These are phyloP conservation scores for Synanthedon tipuliformis DNA, from an alignment of 2,888 invertebrate genomes.

Conservation along the genomic window DNA sequence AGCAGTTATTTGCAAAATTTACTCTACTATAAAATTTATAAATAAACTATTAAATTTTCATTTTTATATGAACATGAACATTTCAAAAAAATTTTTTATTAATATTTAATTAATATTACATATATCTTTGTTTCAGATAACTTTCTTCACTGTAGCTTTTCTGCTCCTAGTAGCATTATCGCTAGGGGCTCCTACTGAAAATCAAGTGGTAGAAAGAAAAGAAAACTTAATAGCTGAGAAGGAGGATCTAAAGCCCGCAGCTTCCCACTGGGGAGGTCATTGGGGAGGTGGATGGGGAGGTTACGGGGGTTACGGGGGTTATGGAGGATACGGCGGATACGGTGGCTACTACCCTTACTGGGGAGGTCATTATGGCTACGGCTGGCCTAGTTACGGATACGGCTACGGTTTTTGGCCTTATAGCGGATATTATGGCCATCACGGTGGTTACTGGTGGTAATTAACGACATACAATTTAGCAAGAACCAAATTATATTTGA, in stretches of 20 bases:
- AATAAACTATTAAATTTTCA: too few relatives aligned
- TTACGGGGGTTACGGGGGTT: slow-evolving; percentile 19
- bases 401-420: slow-evolving; percentile 14
- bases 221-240: slow-evolving; percentile 34
- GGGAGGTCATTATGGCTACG: slow-evolving; percentile 4
- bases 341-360: slow-evolving; percentile 4
- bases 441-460: slow-evolving; percentile 14
- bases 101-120: too few relatives aligned
- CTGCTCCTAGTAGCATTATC: slow-evolving; percentile 30
- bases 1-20: too few relatives aligned
- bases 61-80: too few relatives aligned
- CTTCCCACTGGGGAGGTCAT: slow-evolving; percentile 47
- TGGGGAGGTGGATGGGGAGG: slow-evolving; percentile 17
- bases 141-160: slow-evolving; percentile 26
- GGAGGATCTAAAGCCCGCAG: slow-evolving; percentile 52
- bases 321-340: slow-evolving; percentile 16
- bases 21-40: too few relatives aligned
- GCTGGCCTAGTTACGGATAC: slow-evolving; percentile 14
- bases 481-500: neutral
- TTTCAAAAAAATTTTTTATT: too few relatives aligned
- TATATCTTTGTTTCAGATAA: slow-evolving; percentile 26
- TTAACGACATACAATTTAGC: neutral
- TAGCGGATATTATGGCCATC: slow-evolving; percentile 12
- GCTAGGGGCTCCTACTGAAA: slow-evolving; percentile 37
- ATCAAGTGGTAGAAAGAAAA: slow-evolving; percentile 12